These are phyloP conservation scores for Rhinatrema bivittatum DNA, from an alignment of 2,797 vertebrate species.

Conservation along the genomic window DNA sequence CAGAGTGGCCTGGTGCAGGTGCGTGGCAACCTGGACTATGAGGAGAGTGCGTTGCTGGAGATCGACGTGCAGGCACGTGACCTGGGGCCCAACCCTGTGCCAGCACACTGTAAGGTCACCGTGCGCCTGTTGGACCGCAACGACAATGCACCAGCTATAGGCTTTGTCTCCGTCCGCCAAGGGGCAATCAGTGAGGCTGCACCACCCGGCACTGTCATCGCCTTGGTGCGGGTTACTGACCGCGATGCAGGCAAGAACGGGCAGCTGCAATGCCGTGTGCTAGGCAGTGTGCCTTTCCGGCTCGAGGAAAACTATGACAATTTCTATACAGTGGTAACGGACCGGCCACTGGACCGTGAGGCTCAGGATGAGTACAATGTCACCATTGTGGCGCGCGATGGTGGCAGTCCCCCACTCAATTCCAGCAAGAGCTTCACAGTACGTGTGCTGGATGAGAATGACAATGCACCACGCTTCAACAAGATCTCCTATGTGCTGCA, in stretches of 20 bases:
- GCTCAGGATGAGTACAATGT: conserved; percentile 92
- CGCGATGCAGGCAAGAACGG: conserved; percentile 93
- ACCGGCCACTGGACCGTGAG: conserved; percentile 88
- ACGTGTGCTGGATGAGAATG: conserved; percentile 92
- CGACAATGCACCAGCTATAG: conserved; percentile 92
- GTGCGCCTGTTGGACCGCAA: conserved; percentile 94
- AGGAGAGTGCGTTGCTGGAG: conserved; percentile 89
- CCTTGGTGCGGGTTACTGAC: conserved; percentile 91
- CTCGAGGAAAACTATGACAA: conserved; percentile 97
- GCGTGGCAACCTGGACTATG: conserved; percentile 92
- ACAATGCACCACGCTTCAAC: conserved; percentile 91
- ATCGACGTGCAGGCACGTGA: conserved; percentile 94
- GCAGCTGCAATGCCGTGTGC: conserved; percentile 89
- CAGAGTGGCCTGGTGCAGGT: conserved; percentile 92
- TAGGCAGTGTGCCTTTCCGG: conserved; percentile 86
- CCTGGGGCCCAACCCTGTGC: conserved; percentile 93
- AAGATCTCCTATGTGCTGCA: conserved; percentile 91
- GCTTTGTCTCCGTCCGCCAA: conserved; percentile 94
- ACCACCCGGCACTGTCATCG: conserved; percentile 89
- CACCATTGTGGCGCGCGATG: conserved; percentile 92
- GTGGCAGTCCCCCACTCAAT: conserved; percentile 85
- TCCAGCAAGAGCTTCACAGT: conserved; percentile 94
- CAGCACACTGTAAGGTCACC: conserved; percentile 95
- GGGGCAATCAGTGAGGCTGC: conserved; percentile 95
- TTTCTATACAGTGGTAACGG: conserved; percentile 92